Conservation (phyloP, 2,797 vertebrate species). For the Sarcoramphus papa region DNA sequence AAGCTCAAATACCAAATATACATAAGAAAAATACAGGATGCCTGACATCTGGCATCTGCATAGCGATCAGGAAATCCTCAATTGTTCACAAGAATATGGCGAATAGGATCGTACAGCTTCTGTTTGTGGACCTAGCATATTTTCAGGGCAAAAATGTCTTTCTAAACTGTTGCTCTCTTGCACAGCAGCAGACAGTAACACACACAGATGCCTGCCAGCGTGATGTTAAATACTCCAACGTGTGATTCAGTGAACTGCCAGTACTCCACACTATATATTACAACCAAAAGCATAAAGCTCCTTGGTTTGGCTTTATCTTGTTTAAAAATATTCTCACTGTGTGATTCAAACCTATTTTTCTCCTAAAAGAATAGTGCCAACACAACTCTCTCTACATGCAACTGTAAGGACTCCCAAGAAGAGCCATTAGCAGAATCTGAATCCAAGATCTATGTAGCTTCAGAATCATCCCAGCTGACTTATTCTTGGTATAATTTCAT, state of each 20-base stretch:
- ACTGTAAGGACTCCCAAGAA: neutral
- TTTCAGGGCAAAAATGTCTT: neutral
- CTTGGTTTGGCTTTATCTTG: neutral
- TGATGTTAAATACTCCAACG: neutral
- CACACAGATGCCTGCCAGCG: neutral
- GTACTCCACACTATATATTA: neutral
- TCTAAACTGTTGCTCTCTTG: neutral
- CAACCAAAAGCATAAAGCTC: neutral
- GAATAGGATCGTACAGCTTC: neutral
- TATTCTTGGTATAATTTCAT: neutral
- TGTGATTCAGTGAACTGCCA: neutral
- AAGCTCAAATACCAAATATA: neutral
- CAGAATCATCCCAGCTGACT: neutral
- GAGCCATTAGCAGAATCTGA: neutral
- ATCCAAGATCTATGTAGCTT: neutral
- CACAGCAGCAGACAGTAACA: neutral
- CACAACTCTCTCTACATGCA: neutral
- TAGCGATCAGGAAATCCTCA: neutral
- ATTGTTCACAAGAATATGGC: neutral
- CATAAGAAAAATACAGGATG: neutral
- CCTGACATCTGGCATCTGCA: neutral
- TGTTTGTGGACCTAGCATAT: neutral
- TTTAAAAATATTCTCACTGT: neutral
- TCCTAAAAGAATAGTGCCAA: neutral
- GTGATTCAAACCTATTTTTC: neutral